A percentile compares a stretch with the other conserved stretches of the same genome.
Conservation (phyloP, 1,140 invertebrate genomes). For the Spodoptera litura region DNA sequence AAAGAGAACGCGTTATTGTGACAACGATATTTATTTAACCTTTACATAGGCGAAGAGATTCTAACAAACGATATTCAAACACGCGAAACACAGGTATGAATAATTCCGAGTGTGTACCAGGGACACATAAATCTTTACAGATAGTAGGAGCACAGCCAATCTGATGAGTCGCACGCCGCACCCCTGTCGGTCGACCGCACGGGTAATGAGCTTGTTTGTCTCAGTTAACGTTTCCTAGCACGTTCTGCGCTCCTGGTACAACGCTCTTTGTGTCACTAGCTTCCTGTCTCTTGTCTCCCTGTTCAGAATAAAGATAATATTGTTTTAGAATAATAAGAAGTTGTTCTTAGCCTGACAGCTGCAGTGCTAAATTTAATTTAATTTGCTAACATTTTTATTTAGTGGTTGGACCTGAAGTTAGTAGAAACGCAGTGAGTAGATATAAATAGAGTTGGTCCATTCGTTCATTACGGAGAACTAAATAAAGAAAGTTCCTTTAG, state of each 20-base stretch:
- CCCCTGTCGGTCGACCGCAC: conserved; percentile 49
- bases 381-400: conserved; percentile 7
- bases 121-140: conserved; percentile 44
- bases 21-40: conserved; percentile 26
- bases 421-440: too few relatives aligned
- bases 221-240: conserved; percentile 54
- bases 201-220: conserved; percentile 56
- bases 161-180: conserved; percentile 46
- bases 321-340: conserved; percentile 37
- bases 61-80: conserved; percentile 35
- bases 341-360: conserved; percentile 25
- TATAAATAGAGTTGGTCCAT: not conserved
- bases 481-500: not conserved
- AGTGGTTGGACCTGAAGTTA: not conserved
- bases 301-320: conserved; percentile 44
- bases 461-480: not conserved
- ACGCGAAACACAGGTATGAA: conserved; percentile 39
- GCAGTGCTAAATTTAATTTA: conserved; percentile 23
- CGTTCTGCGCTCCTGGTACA: conserved; percentile 52
- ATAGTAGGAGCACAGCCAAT: conserved; percentile 46
- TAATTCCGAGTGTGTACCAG: conserved; percentile 47
- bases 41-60: conserved; percentile 13
- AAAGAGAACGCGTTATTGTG: conserved; percentile 12
- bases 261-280: conserved; percentile 51
- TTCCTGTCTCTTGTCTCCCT: conserved; percentile 41